A percentile compares a stretch with the other conserved stretches of the same genome.
phyloP scores from a whole-genome alignment of 2,113 vertebrate species.

The Okapia johnstoni region DNA sequence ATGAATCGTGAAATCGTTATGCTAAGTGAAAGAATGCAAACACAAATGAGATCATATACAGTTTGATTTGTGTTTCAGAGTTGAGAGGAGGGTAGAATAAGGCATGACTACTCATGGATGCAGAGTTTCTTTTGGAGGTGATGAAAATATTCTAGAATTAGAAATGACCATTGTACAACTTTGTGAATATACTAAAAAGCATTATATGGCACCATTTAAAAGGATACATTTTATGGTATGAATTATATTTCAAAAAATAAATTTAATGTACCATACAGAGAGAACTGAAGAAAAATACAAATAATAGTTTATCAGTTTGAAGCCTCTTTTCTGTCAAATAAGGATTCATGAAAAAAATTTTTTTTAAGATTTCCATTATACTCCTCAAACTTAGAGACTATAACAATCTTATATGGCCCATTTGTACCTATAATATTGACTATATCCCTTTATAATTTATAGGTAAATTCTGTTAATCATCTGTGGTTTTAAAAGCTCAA shows the following conservation, averaged over 20 bases:
- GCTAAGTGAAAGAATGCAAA: neutral
- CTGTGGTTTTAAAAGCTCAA: neutral
- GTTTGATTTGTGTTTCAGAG: neutral
- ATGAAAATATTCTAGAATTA: slow-evolving; percentile 4
- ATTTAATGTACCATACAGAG: neutral
- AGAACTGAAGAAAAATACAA: neutral
- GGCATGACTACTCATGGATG: neutral
- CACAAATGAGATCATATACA: neutral
- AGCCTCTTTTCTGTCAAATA: neutral
- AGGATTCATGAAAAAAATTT: neutral
- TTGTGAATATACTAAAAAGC: neutral
- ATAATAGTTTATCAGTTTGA: neutral
- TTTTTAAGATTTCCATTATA: neutral
- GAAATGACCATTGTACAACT: neutral
- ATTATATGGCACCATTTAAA: neutral
- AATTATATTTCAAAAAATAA: neutral
- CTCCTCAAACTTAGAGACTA: neutral
- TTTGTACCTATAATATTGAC: neutral
- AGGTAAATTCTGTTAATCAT: neutral
- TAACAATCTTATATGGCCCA: neutral
- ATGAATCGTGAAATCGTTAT: neutral
- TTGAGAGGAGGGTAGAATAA: neutral
- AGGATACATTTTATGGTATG: neutral
- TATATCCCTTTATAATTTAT: neutral
- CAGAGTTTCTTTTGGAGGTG: neutral